These are phyloP conservation scores for Plumapathes pennacea DNA, from an alignment of 92 coral and sea anemone genomes.

Conservation along the genomic window DNA sequence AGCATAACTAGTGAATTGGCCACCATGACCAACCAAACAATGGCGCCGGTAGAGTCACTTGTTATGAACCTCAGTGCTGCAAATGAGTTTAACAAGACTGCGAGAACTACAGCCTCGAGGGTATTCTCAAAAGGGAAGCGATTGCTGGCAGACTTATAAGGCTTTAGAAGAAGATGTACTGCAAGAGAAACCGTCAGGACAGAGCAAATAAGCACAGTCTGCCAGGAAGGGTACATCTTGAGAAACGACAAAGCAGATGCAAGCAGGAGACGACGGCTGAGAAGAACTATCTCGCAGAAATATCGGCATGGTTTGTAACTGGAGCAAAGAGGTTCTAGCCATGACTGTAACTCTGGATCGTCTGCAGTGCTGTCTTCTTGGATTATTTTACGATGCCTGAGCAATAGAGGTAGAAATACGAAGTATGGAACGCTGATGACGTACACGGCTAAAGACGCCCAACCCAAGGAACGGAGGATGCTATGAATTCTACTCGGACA, in stretches of 20 bases:
- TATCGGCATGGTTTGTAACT: constrained; percentile 54
- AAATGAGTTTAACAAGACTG: too few species aligned
- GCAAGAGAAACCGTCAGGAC: constrained; percentile 22
- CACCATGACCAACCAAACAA: too few species aligned
- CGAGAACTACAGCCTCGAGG: constrained; percentile 38
- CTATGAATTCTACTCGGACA: constrained; percentile 48
- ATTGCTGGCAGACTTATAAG: constrained; percentile 32
- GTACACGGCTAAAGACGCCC: constrained; percentile 46
- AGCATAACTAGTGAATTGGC: too few species aligned
- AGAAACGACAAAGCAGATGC: constrained; percentile 50
- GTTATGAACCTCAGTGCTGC: too few species aligned
- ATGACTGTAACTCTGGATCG: constrained; percentile 30
- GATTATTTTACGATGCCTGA: constrained; percentile 3
- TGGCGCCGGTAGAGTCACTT: too few species aligned
- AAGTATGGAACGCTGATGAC: constrained; percentile 71
- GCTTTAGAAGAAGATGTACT: constrained; percentile 31
- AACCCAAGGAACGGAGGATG: constrained; percentile 34
- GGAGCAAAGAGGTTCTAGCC: constrained; percentile 60
- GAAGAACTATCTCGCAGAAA: constrained; percentile 37
- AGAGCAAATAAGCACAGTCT: constrained; percentile 34
- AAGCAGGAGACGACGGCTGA: constrained; percentile 48
- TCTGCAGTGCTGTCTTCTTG: constrained; percentile 8
- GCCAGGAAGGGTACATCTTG: constrained; percentile 28
- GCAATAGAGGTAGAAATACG: constrained; percentile 58
- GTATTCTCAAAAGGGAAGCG: constrained; percentile 34